Conservation (phyloP, 2,113 vertebrate genomes). For the Eleginops maclovinus region DNA sequence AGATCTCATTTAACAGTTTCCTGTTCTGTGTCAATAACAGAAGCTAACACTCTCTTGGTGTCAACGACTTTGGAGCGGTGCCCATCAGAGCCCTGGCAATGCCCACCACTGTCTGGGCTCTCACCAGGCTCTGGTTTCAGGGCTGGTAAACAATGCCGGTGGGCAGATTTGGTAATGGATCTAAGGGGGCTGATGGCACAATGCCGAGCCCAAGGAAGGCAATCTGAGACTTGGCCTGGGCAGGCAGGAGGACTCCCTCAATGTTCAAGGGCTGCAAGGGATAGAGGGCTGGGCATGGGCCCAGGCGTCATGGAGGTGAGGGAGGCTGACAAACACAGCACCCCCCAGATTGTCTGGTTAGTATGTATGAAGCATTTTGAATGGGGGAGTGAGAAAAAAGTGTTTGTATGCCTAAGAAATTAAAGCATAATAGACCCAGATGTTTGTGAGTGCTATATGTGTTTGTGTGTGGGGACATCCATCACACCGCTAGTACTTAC, state of each 20-base stretch:
- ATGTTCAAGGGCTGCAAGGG: conserved; percentile 45
- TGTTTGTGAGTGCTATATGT: neutral
- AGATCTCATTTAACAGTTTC: conserved; percentile 48
- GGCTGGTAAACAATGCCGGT: conserved; percentile 82
- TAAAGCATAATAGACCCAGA: neutral
- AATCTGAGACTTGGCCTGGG: conserved; percentile 54
- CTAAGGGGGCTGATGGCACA: conserved; percentile 75
- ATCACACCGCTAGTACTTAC: conserved; percentile 83
- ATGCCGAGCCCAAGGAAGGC: conserved; percentile 69
- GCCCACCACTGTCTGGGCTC: conserved; percentile 61
- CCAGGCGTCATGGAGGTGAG: conserved; percentile 55
- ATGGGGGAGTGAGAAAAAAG: conserved; percentile 2
- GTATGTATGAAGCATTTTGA: neutral
- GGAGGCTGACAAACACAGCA: conserved; percentile 43
- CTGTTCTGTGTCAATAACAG: conserved; percentile 25
- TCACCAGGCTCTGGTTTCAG: conserved; percentile 82
- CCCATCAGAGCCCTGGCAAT: conserved; percentile 73
- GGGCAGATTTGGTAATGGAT: conserved; percentile 84
- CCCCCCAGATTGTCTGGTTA: conserved; percentile 9
- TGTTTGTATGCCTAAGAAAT: neutral
- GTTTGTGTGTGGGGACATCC: neutral
- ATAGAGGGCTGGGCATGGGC: conserved; percentile 53
- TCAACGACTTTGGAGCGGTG: conserved; percentile 50
- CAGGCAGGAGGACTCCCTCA: conserved; percentile 44
- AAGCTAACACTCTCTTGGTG: conserved; percentile 51